Evolutionary conservation across 2,888 invertebrate species (phyloP).

Genomic region (Mamestra brassicae): DNA sequence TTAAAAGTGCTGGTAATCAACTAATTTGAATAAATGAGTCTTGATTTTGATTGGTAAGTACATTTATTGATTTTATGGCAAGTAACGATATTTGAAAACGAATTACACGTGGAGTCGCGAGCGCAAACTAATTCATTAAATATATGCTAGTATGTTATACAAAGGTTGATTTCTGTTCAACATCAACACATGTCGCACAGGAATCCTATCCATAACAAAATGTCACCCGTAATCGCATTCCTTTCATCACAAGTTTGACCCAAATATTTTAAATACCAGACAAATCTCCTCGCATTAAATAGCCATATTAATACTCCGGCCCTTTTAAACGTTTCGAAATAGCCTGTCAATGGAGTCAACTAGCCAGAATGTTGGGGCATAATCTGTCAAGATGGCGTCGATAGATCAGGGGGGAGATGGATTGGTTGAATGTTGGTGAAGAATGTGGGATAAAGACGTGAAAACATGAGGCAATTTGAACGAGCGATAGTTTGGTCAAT

Average conservation of each 20-base stretch:
- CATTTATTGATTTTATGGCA: too few species aligned
- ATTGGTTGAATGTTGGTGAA: conserved; percentile 12
- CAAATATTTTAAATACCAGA: conserved; percentile 36
- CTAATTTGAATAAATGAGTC: too few species aligned
- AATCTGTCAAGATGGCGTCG: conserved; percentile 31
- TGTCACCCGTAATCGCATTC: conserved; percentile 29
- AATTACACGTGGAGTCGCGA: too few species aligned
- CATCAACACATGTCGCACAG: background rate
- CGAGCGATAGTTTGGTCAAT: background rate
- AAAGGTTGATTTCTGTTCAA: conserved; percentile 7
- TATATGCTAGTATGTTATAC: too few species aligned
- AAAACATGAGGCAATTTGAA: background rate
- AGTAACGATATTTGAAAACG: too few species aligned
- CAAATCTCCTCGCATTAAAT: conserved; percentile 10
- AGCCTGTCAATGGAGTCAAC: conserved; percentile 16
- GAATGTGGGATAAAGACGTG: conserved; percentile 20
- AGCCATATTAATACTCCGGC: conserved; percentile 1
- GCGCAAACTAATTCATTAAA: too few species aligned
- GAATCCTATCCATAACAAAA: background rate
- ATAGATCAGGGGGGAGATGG: conserved; percentile 49
- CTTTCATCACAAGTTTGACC: conserved; percentile 36
- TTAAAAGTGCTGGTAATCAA: too few species aligned
- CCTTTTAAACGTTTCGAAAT: conserved; percentile 48
- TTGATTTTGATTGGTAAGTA: too few species aligned
- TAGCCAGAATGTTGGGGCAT: conserved; percentile 12